Evolutionary conservation across 2,113 vertebrate species (phyloP), one percentile per base, ranked within the genome.

Genomic region (Channa argus): DNA sequence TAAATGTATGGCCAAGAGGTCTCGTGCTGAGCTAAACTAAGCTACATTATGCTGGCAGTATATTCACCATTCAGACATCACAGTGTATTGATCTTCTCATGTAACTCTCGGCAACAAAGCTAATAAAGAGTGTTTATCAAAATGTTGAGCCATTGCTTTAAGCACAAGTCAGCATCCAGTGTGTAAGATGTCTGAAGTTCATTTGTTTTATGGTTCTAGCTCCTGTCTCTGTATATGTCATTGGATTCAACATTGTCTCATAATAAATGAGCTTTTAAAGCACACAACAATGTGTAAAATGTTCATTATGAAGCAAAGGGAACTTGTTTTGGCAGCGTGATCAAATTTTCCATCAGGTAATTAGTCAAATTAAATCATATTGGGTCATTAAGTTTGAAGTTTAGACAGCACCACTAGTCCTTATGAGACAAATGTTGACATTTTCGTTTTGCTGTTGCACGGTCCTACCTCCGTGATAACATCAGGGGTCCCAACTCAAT

Each of bases 361-460:
- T 85, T 61, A 82, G 38, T 62, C 71, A 79, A 80, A 85, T 81
- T 36, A 69, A 71, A 80, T 44, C 8, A 5, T 50, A 58, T 60
- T 43, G 52, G 72, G 62, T 76, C 70, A 69, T 76, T 79, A 44
- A 54, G 14, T 79, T 59, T 74, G 74, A 79, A 67, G 61, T 77
- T 80, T 50, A 62, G 52, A 24, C 56, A 3, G 63, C 41, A 66
- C 41, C 33, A 11, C 44, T 63, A 13, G 53, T 52, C 39, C 51
- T 59, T 70, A 68, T 65, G 62, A 75, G 74, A 87, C 81, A 86
- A 77, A 86, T 78, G 79, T 80, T 85, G 79, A 82, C 81, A 84
- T 86, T 85, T 79, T 59, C 37, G 15, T 64, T 79, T 71, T 53
- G 45, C 70, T 63, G 70, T 76, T 76, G 47, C 47, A 53, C 67